phyloP scores from a whole-genome alignment of 2,888 invertebrate species.

The Lithophane socia region DNA sequence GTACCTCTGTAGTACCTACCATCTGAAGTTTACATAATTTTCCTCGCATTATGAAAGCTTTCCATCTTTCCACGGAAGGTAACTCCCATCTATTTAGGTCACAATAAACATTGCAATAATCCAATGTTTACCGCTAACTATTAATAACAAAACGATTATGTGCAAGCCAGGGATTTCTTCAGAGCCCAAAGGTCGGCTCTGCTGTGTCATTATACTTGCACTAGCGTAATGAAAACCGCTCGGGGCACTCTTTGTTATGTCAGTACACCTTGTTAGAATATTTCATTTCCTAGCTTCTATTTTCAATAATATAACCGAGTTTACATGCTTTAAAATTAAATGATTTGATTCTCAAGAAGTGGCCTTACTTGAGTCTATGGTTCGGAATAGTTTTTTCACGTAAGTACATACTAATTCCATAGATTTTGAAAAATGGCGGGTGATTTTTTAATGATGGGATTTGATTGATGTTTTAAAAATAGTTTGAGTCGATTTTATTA shows the following conservation, averaged over 20 bases:
- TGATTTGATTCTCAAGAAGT: not conserved
- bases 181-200: constrained; percentile 69
- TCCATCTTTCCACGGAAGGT: constrained; percentile 15
- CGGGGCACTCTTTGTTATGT: constrained; percentile 73
- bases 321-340: constrained; percentile 31
- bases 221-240: constrained; percentile 71
- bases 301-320: constrained; percentile 53
- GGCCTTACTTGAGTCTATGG: not conserved
- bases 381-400: not conserved
- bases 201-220: constrained; percentile 68
- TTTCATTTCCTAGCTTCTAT: constrained; percentile 71
- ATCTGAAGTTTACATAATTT: not conserved
- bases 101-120: constrained; percentile 52
- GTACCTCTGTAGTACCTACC: too few species aligned
- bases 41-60: not conserved
- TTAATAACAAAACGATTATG: constrained; percentile 65
- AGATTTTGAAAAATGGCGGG: not conserved
- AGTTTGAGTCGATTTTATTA: not conserved
- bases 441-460: not conserved
- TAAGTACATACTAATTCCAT: not conserved
- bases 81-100: constrained; percentile 34
- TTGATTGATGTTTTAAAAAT: not conserved
- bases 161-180: constrained; percentile 61
- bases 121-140: constrained; percentile 53
- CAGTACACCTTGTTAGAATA: constrained; percentile 70